Evolutionary conservation across 23 tunicate genomes (phyloP), one percentile per base, ranked within the genome.

Genomic region (Halocynthia roretzi): DNA sequence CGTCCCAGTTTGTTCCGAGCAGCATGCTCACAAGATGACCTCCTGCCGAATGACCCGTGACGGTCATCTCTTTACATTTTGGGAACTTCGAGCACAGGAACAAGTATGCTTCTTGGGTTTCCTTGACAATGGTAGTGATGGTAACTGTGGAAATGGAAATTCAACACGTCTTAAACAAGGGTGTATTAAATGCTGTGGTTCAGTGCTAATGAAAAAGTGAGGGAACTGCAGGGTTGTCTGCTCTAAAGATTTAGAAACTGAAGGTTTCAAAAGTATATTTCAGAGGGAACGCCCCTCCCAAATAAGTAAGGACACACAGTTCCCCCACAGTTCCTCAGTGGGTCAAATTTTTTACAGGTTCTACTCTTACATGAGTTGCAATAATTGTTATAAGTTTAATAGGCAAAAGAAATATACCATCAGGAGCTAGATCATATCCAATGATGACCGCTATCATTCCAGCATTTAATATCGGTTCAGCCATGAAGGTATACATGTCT

Each of bases 341-440:
- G n/a, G n/a, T n/a, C n/a, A n/a, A n/a, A n/a, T n/a, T n/a, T n/a
- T n/a, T n/a, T n/a, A n/a, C n/a, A n/a, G n/a, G n/a, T n/a, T n/a
- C n/a, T n/a, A n/a, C n/a, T n/a, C n/a, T n/a, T n/a, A n/a, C n/a
- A n/a, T n/a, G n/a, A n/a, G n/a, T n/a, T n/a, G n/a, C n/a, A n/a
- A n/a, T n/a, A n/a, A n/a, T n/a, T n/a, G n/a, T n/a, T n/a, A 58
- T n/a, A 4, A 58, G 63, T 58, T 14, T 58, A 58, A 58, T 15
- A 58, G 63, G 17, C 4, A n/a, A 14, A 58, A 14, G 63, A 1
- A 58, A 0, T 0, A 14, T 65, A 74, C 78, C 78, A 8, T 53
- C 64, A 12, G 78, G 78, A 8, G 78, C 78, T 54, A 6, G 78
- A 74, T 74, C 78, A 18, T 74, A 74, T 52, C 78, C 78, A 5